Conservation (phyloP, 2,888 invertebrate species). For the Carcina quercana region DNA sequence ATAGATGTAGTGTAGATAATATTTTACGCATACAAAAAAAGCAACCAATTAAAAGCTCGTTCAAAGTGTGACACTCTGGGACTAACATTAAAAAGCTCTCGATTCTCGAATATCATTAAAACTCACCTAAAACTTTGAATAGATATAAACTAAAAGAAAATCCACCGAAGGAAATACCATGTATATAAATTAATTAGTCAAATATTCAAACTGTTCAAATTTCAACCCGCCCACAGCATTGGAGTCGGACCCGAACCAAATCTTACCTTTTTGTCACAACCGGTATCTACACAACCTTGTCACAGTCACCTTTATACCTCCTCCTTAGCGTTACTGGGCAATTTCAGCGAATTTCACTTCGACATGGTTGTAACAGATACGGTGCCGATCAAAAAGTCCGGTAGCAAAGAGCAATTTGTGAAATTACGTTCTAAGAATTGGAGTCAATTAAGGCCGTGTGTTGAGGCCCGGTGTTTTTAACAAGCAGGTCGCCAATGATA, state of each 20-base stretch:
- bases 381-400: slow-evolving; percentile 60
- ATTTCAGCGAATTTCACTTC: slow-evolving; percentile 15
- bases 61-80: too few species aligned
- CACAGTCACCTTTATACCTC: slow-evolving; percentile 23
- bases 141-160: too few species aligned
- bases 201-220: slow-evolving; percentile 28
- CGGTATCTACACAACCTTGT: slow-evolving; percentile 41
- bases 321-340: not conserved
- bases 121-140: too few species aligned
- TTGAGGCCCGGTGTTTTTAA: slow-evolving; percentile 1
- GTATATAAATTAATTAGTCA: too few species aligned
- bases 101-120: too few species aligned
- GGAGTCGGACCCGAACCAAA: slow-evolving; percentile 17
- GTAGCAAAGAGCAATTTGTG: slow-evolving; percentile 74
- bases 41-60: too few species aligned
- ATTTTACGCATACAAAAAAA: too few species aligned
- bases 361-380: slow-evolving; percentile 41
- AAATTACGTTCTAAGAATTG: slow-evolving; percentile 73
- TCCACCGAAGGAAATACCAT: too few species aligned
- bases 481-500: slow-evolving; percentile 6
- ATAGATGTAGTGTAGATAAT: too few species aligned
- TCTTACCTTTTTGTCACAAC: slow-evolving; percentile 42
- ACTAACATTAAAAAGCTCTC: too few species aligned
- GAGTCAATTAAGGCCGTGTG: slow-evolving; percentile 56
- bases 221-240: slow-evolving; percentile 43